Base-by-base conservation (phyloP, 2,797 vertebrate species). In the Avahi laniger region DNA sequence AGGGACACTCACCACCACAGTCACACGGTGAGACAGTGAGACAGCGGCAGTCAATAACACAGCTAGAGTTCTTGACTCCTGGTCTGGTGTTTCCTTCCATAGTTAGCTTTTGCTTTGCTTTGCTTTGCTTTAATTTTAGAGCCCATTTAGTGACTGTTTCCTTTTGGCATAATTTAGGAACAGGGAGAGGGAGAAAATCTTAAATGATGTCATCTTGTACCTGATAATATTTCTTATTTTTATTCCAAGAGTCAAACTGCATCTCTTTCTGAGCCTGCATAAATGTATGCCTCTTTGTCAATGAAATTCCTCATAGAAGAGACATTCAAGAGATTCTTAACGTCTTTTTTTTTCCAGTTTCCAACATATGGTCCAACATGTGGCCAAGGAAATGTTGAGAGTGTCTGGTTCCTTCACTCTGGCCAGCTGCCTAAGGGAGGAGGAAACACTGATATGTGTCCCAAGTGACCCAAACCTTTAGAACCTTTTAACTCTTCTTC, bases 311-410 rank as follows among this genome's bases (percentile, higher is more conserved):
- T 91, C 33, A 2, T 4, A 54, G 91, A 48, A 93, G 28, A 72
- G 46, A 87, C 14, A 33, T 80, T 83, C 69, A 93, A 89, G 61
- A 81, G 75, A 73, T 82, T 94, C 79, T 80, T 92, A 93, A 89
- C 82, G 54, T 86, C 63, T 79, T 1, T 20, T 90, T 88, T 94
- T 86, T 92, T 89, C 90, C 91, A 38, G 4, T 95, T 94, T 95
- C 84, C 46, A 96, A 92, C 96, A 96, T 97, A 97, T 97, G 96
- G 95, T 57, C 63, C 73, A 97, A 95, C 97, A 97, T 96, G 95
- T 96, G 97, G 96, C 67, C 91, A 73, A 93, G 92, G 86, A 97
- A 93, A 91, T 38, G 67, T 76, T 78, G 9, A 85, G 91, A 89
- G 95, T 93, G 89, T 97, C 97, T 90, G 80, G 85, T 97, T 97